These are phyloP conservation scores for Leptobrachium leishanense DNA, from an alignment of 2,113 vertebrate genomes.

Conservation along the genomic window DNA sequence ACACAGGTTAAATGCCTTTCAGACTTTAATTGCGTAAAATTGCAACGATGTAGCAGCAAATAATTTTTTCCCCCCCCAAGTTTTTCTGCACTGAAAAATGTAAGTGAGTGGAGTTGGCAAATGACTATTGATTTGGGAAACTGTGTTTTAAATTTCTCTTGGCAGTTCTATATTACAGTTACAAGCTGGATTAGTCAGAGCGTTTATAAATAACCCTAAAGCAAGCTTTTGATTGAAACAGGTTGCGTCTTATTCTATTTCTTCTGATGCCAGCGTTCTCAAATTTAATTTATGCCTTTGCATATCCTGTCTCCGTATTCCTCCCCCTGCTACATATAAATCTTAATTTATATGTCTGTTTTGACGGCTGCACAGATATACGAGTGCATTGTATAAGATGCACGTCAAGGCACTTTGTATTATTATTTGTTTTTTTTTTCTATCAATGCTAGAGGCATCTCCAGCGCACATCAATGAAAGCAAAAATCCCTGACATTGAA, in stretches of 20 bases:
- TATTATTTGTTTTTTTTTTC: not conserved
- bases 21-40: slow-evolving; percentile 50
- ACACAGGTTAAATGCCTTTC: slow-evolving; percentile 43
- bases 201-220: slow-evolving; percentile 70
- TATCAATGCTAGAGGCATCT: slow-evolving; percentile 34
- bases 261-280: slow-evolving; percentile 50
- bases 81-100: slow-evolving; percentile 60
- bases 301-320: slow-evolving; percentile 44
- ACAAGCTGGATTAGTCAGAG: slow-evolving; percentile 65
- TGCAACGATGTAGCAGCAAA: slow-evolving; percentile 52
- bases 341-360: slow-evolving; percentile 51
- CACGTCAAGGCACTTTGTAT: slow-evolving; percentile 26
- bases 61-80: slow-evolving; percentile 56
- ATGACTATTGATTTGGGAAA: slow-evolving; percentile 70
- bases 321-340: slow-evolving; percentile 45
- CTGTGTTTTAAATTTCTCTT: slow-evolving; percentile 67
- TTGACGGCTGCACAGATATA: slow-evolving; percentile 47
- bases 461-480: not conserved
- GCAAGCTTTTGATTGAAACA: slow-evolving; percentile 56
- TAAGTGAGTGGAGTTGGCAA: slow-evolving; percentile 69
- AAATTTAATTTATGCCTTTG: slow-evolving; percentile 50
- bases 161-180: slow-evolving; percentile 64
- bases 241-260: slow-evolving; percentile 46
- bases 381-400: slow-evolving; percentile 42
- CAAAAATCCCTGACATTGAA: not conserved